Conservation (phyloP, 2,797 vertebrate genomes). For the Scarus forsteni region DNA sequence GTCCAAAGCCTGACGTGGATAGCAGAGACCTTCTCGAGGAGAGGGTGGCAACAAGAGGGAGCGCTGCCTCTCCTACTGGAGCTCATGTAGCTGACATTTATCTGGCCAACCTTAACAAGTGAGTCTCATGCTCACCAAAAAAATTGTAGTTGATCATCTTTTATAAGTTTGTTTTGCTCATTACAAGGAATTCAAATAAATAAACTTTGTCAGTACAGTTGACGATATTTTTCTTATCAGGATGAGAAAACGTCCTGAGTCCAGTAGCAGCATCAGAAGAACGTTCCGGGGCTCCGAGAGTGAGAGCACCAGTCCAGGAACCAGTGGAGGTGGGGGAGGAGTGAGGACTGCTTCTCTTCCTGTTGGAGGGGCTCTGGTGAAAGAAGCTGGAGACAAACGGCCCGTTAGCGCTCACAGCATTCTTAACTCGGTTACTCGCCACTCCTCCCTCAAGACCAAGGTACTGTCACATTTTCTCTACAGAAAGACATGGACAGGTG, state of each 20-base stretch:
- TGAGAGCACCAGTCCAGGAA: slow-evolving; percentile 83
- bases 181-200: not conserved
- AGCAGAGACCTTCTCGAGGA: slow-evolving; percentile 86
- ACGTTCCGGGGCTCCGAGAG: slow-evolving; percentile 89
- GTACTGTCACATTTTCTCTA: slow-evolving; percentile 32
- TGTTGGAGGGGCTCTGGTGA: slow-evolving; percentile 87
- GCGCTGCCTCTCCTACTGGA: slow-evolving; percentile 92
- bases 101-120: slow-evolving; percentile 99
- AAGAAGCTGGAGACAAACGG: slow-evolving; percentile 92
- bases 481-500: not conserved
- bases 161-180: not conserved
- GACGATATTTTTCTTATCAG: slow-evolving; percentile 77
- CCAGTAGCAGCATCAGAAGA: slow-evolving; percentile 89
- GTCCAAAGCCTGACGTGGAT: slow-evolving; percentile 94
- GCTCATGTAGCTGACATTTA: slow-evolving; percentile 98
- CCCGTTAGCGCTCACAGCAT: slow-evolving; percentile 93
- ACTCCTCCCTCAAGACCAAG: slow-evolving; percentile 95
- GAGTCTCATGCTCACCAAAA: slow-evolving; percentile 54
- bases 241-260: slow-evolving; percentile 94
- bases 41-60: slow-evolving; percentile 92
- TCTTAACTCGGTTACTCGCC: slow-evolving; percentile 96
- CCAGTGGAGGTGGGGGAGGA: slow-evolving; percentile 61
- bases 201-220: not conserved
- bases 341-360: slow-evolving; percentile 91
- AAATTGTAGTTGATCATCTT: not conserved